Conservation (phyloP, 1,140 invertebrate genomes). For the Aphelinus certus region DNA sequence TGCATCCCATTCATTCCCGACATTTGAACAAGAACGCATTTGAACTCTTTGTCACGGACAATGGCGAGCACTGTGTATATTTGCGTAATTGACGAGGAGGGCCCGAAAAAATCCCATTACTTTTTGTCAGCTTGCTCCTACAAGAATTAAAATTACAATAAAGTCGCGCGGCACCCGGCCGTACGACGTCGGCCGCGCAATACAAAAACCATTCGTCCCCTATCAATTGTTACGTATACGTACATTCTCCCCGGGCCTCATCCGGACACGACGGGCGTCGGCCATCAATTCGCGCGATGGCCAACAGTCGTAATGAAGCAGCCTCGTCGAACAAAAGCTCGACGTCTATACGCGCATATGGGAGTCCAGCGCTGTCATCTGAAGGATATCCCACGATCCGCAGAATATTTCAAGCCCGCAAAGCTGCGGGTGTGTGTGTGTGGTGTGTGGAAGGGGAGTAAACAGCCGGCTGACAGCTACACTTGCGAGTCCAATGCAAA, state of each 20-base stretch:
- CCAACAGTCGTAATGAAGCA: no score
- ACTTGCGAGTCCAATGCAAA: constrained; percentile 50
- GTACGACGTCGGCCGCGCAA: no score
- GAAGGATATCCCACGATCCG: neutral
- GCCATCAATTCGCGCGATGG: no score
- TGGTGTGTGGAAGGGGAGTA: constrained; percentile 37
- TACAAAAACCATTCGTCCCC: no score
- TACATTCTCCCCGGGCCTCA: no score
- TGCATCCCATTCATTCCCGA: constrained; percentile 28
- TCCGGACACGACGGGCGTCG: no score
- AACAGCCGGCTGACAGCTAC: constrained; percentile 32
- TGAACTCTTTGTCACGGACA: constrained; percentile 20
- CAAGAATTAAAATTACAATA: constrained; percentile 18
- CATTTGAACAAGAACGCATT: constrained; percentile 28
- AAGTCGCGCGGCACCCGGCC: neutral
- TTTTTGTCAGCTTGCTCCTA: neutral
- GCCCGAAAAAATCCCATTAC: constrained; percentile 5
- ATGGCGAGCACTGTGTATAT: constrained; percentile 15
- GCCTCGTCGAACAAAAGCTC: no score
- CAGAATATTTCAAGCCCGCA: constrained; percentile 32
- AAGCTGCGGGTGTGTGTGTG: constrained; percentile 4
- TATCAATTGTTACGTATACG: no score
- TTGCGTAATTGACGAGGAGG: constrained; percentile 17
- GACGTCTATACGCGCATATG: no score
- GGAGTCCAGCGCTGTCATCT: no score